These are phyloP conservation scores for Chiroxiphia lanceolata DNA, from an alignment of 2,797 vertebrate genomes.

Conservation along the genomic window DNA sequence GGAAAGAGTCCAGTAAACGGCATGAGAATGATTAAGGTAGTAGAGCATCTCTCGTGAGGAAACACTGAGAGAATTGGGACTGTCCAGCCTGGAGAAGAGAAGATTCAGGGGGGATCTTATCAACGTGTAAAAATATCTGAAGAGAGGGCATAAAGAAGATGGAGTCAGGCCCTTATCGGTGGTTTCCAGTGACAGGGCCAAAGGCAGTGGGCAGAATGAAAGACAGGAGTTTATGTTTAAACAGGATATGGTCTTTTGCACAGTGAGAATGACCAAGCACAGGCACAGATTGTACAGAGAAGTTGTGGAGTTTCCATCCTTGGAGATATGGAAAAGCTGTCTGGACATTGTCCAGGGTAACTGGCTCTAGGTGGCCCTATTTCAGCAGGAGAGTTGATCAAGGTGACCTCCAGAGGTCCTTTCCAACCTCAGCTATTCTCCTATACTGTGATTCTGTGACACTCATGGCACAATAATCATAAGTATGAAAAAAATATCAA, in stretches of 20 bases:
- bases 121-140: background rate
- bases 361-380: background rate
- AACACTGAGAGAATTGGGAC: background rate
- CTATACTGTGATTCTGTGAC: background rate
- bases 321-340: background rate
- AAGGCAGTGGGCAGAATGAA: background rate
- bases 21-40: background rate
- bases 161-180: background rate
- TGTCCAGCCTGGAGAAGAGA: background rate
- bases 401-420: background rate
- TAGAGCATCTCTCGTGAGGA: background rate
- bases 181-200: background rate
- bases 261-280: background rate
- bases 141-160: background rate
- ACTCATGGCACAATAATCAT: background rate
- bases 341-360: background rate
- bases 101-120: rapidly evolving
- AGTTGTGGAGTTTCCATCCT: background rate
- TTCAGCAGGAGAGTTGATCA: background rate
- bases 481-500: background rate
- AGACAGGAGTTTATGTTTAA: background rate
- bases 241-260: background rate
- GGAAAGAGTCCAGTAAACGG: background rate
- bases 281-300: background rate
- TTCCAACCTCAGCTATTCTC: background rate